A percentile compares a stretch with the other conserved stretches of the same genome.
Evolutionary conservation across 2,113 vertebrate species (phyloP).

Genomic region (Phylloscopus trochiloides): DNA sequence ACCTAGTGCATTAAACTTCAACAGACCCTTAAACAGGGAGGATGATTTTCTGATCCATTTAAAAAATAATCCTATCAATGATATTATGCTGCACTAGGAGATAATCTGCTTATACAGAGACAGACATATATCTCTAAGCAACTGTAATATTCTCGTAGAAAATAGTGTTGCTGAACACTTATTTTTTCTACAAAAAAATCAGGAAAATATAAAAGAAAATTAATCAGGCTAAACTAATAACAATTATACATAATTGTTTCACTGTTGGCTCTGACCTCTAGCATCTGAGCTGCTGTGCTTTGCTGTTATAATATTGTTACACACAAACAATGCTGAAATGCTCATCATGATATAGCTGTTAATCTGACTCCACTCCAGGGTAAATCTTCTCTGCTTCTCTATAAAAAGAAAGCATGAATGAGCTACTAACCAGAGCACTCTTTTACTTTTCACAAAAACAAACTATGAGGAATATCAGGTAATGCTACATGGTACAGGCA

Average conservation of each 20-base stretch:
- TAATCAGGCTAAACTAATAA: not conserved
- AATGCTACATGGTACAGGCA: not conserved
- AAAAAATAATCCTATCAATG: not conserved
- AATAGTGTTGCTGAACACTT: not conserved
- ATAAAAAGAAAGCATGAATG: not conserved
- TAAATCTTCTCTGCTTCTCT: not conserved
- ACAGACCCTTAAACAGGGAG: not conserved
- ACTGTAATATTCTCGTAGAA: not conserved
- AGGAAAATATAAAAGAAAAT: not conserved
- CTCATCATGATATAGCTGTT: not conserved
- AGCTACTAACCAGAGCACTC: not conserved
- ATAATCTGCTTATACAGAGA: not conserved
- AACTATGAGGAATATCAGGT: not conserved
- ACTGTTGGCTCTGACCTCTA: not conserved
- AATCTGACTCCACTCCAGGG: not conserved
- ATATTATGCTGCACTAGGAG: not conserved
- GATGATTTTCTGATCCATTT: not conserved
- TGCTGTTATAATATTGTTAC: not conserved
- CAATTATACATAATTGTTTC: not conserved
- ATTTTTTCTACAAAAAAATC: not conserved
- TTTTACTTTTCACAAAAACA: not conserved
- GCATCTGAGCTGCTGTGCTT: not conserved
- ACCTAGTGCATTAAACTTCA: not conserved
- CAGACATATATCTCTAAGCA: not conserved
- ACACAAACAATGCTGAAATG: not conserved